Conservation (phyloP, 2,113 vertebrate genomes). For the Myotis brandtii region DNA sequence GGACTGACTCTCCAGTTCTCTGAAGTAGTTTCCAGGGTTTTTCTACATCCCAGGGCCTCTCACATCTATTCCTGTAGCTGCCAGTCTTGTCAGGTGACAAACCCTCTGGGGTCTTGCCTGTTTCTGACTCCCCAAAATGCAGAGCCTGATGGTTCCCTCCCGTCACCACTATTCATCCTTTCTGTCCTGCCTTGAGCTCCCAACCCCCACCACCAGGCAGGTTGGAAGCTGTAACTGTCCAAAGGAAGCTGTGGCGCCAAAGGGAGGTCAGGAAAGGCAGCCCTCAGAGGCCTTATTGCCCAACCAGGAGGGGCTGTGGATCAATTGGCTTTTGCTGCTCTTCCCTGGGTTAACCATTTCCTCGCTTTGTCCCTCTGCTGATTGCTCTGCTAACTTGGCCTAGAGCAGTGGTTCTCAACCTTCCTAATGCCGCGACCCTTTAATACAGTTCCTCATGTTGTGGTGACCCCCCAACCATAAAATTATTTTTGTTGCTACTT, state of each 20-base stretch:
- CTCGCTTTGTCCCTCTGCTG: background rate
- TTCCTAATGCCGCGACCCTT: too few relatives aligned
- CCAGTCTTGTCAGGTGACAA: background rate
- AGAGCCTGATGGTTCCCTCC: background rate
- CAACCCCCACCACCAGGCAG: background rate
- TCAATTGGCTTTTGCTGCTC: background rate
- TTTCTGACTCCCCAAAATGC: background rate
- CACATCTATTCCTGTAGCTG: background rate
- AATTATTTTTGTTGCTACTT: too few relatives aligned
- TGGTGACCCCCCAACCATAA: too few relatives aligned
- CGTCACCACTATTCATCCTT: too few relatives aligned
- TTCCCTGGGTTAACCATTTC: constrained; percentile 60
- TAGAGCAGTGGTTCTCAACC: too few relatives aligned
- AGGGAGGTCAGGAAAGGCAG: constrained; percentile 54
- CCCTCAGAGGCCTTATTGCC: constrained; percentile 42
- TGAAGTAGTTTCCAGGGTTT: background rate
- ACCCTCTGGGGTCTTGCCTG: background rate
- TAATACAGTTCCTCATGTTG: too few relatives aligned
- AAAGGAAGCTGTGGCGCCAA: background rate
- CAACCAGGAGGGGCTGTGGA: constrained; percentile 23
- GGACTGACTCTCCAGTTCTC: background rate
- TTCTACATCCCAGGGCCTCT: background rate
- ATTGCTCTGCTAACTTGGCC: background rate
- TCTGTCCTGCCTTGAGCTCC: background rate
- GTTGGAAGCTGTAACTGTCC: background rate